A percentile compares a stretch with the other conserved stretches of the same genome.
These are phyloP conservation scores for Globodera rostochiensis DNA, from an alignment of 1,140 invertebrate genomes.

Conservation along the genomic window DNA sequence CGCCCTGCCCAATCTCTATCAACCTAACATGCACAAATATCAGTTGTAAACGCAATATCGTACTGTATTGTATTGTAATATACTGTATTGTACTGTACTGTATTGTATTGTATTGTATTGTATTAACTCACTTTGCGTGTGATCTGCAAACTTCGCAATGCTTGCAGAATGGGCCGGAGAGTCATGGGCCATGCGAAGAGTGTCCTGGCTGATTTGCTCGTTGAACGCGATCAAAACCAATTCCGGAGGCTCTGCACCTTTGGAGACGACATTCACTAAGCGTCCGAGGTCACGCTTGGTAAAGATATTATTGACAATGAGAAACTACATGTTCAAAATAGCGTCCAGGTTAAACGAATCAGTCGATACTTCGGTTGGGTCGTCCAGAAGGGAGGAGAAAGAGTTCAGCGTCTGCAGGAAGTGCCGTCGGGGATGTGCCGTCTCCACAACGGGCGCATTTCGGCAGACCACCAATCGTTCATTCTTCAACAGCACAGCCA, in stretches of 20 bases:
- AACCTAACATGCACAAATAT: too few species aligned
- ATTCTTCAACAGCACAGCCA: conserved; percentile 14
- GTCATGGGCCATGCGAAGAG: conserved; percentile 11
- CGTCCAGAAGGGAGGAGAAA: conserved; percentile 41
- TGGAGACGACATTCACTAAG: conserved; percentile 48
- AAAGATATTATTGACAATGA: too few species aligned
- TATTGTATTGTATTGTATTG: background rate
- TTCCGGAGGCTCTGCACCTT: conserved; percentile 41
- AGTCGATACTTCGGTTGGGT: background rate
- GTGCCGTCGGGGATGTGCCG: background rate
- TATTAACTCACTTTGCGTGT: conserved; percentile 10
- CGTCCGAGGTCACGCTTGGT: conserved; percentile 39
- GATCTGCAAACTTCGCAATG: conserved; percentile 22
- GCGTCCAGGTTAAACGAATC: too few species aligned
- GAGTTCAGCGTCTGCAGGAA: conserved; percentile 42
- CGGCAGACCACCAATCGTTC: conserved; percentile 39
- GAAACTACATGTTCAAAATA: too few species aligned
- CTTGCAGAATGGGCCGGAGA: background rate
- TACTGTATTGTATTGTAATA: too few species aligned
- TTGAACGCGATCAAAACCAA: conserved; percentile 43
- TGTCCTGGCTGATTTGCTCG: conserved; percentile 35
- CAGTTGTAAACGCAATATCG: too few species aligned
- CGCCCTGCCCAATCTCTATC: too few species aligned
- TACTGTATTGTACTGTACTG: too few species aligned
- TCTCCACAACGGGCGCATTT: conserved; percentile 27